These are phyloP conservation scores for Tupiocoris notatus DNA, from an alignment of 2,888 invertebrate genomes.

Conservation along the genomic window DNA sequence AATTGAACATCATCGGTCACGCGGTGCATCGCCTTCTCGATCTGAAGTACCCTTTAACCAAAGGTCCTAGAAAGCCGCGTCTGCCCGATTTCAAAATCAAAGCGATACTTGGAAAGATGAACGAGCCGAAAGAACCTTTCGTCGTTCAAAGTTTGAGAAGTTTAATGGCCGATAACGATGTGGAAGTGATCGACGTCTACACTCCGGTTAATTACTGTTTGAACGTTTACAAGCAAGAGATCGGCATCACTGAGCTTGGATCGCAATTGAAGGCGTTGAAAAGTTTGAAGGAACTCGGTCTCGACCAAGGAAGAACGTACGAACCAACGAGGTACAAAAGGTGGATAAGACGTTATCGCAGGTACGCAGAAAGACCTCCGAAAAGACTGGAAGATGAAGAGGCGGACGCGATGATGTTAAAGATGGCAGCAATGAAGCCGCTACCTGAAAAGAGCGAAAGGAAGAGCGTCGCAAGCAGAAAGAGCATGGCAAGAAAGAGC, in stretches of 20 bases:
- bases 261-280: constrained; percentile 31
- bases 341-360: constrained; percentile 1
- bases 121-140: neutral
- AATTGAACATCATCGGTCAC: constrained; percentile 57
- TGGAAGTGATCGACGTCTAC: constrained; percentile 57
- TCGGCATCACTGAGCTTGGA: constrained; percentile 6
- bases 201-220: constrained; percentile 62
- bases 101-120: constrained; percentile 47
- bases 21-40: constrained; percentile 59
- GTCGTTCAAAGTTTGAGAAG: constrained; percentile 41
- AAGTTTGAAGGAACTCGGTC: constrained; percentile 26
- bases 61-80: constrained; percentile 52
- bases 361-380: constrained; percentile 14
- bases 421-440: neutral
- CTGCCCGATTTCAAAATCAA: constrained; percentile 56
- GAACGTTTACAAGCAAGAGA: constrained; percentile 50
- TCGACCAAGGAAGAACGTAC: neutral
- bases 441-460: neutral
- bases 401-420: neutral
- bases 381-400: constrained; percentile 4
- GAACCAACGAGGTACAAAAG: neutral
- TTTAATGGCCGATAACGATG: constrained; percentile 55
- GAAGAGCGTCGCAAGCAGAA: constrained; percentile 20
- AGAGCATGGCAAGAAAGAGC: constrained; percentile 26
- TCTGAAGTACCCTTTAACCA: constrained; percentile 56